phyloP scores from a whole-genome alignment of 2,113 vertebrate species.

The Malurus melanocephalus region DNA sequence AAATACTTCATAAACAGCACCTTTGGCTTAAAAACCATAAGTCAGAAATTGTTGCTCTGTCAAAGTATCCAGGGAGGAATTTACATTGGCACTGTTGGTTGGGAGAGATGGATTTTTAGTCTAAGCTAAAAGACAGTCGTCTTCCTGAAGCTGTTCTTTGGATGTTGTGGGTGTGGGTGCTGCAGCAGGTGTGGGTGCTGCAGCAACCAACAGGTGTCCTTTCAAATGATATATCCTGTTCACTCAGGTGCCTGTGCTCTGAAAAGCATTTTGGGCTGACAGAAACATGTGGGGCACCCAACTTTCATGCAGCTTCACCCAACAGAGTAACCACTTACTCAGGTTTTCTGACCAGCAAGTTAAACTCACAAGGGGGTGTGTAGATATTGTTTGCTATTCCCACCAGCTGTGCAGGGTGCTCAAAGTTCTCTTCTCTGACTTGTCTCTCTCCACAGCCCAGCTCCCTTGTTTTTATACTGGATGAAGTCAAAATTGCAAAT shows the following conservation, averaged over 20 bases:
- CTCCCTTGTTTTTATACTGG: background rate
- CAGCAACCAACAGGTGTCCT: background rate
- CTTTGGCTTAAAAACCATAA: background rate
- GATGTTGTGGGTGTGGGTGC: background rate
- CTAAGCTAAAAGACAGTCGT: background rate
- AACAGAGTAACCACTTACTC: background rate
- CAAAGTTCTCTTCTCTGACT: background rate
- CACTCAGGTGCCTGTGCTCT: background rate
- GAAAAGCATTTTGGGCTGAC: background rate
- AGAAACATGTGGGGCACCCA: background rate
- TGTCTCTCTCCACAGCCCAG: too few species aligned
- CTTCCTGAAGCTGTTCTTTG: background rate
- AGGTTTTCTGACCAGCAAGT: background rate
- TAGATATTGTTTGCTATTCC: background rate
- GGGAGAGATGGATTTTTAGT: background rate
- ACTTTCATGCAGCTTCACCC: background rate
- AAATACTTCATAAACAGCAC: background rate
- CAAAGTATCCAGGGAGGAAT: background rate
- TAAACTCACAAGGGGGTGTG: background rate
- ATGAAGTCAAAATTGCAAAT: background rate
- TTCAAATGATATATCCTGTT: background rate
- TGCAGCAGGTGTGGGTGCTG: background rate
- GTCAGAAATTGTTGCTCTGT: background rate
- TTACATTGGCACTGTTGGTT: accelerated
- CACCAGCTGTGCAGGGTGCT: background rate